Conservation (phyloP, 2,888 invertebrate genomes). For the Erebia epiphron region DNA sequence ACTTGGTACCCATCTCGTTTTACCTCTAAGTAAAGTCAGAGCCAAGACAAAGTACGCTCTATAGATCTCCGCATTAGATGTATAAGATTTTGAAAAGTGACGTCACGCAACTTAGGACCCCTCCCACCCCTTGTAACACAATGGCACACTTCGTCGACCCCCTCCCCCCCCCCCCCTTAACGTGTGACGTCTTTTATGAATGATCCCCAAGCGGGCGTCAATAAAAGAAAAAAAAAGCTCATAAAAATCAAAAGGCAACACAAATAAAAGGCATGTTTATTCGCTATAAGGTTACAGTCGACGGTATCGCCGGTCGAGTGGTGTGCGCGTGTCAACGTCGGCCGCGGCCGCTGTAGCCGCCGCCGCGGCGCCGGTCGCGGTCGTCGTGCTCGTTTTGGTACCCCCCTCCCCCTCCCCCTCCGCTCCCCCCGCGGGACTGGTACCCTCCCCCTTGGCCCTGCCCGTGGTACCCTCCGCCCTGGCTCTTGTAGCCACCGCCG, state of each 20-base stretch:
- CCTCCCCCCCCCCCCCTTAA: too few species aligned
- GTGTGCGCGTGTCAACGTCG: conserved; percentile 41
- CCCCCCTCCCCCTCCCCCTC: conserved; percentile 22
- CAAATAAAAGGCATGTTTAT: not conserved
- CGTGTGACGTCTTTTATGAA: too few species aligned
- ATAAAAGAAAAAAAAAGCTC: not conserved
- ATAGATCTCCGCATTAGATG: too few species aligned
- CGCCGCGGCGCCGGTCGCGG: conserved; percentile 58
- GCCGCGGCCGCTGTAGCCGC: conserved; percentile 57
- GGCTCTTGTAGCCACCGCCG: conserved; percentile 28
- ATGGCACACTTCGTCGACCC: too few species aligned
- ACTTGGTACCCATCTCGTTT: too few species aligned
- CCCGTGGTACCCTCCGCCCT: conserved; percentile 43
- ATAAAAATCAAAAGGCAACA: not conserved
- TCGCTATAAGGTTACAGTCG: not conserved
- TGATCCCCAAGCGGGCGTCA: too few species aligned
- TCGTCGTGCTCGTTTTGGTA: conserved; percentile 77
- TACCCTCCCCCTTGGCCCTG: conserved; percentile 46
- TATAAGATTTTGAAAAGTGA: too few species aligned
- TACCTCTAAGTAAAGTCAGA: too few species aligned
- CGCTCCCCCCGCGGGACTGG: conserved; percentile 31
- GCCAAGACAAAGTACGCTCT: too few species aligned
- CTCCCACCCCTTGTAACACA: too few species aligned
- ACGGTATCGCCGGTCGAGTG: not conserved
- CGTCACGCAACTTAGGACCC: too few species aligned